Evolutionary conservation across 92 coral and sea anemone genomes (phyloP), one percentile per base, ranked within the genome.

Genomic region (Virgularia gustaviana): DNA sequence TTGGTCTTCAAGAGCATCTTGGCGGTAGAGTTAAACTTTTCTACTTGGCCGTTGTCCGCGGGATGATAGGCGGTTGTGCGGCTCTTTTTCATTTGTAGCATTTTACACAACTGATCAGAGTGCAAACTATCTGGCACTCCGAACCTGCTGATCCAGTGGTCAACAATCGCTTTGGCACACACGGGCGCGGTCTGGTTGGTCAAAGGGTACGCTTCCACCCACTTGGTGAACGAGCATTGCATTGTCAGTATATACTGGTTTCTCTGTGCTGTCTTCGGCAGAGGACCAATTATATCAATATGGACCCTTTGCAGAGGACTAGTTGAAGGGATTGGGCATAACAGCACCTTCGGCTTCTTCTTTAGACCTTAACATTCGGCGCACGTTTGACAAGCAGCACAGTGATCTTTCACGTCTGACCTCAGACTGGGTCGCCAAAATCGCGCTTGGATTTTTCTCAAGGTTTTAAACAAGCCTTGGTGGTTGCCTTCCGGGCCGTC

Each of bases 231-330:
- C 7, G 18, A 47, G 22, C 55, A 47, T 25, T 47, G 55, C 6
- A 15, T 25, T 5, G 55, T 47, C 18, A 47, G 55, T 19, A 47
- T 4, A 25, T 47, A 47, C 8, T 15, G 6, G 75, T 75, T 10
- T 87, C 85, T 47, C 9, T 54, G 44, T 65, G 32, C 64, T 1
- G 88, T 28, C 52, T 71, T 51, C 9, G 83, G 90, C 36, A 86
- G 18, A 3, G 83, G 85, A 3, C 80, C 85, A 41, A 75, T 57
- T 0, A 83, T 79, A 58, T 86, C 83, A 23, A 73, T 79, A 36
- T 86, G 90, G 28, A 75, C 42, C 4, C 88, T 30, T 37, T 86
- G 80, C 74, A 78, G 47, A 2, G 87, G 85, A 27, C 68, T 37
- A 16, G 52, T 65, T 23, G 81, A 76, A 25, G 86, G 68, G 23